Conservation (phyloP, 2,797 vertebrate species). For the Gymnodraco acuticeps region DNA sequence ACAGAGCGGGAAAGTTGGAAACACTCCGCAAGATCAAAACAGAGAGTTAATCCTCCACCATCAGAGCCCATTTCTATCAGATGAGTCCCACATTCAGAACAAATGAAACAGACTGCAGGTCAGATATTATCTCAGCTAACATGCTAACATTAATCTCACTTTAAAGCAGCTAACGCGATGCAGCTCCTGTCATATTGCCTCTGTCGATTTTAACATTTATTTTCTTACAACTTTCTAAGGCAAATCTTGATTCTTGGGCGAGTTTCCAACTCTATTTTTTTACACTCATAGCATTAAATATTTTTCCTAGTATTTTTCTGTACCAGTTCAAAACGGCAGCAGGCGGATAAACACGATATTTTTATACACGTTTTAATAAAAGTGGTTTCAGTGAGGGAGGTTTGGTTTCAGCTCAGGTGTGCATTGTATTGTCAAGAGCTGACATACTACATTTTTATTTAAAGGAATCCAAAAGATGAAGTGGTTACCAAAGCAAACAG, state of each 20-base stretch:
- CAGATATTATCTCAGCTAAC: constrained; percentile 4
- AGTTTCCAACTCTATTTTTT: constrained; percentile 24
- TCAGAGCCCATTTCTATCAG: no score
- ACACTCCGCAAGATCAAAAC: background rate
- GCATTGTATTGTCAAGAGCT: constrained; percentile 11
- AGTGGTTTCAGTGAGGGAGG: constrained; percentile 16
- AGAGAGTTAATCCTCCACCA: background rate
- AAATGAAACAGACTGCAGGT: no score
- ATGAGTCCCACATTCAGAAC: no score
- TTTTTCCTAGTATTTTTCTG: constrained; percentile 21
- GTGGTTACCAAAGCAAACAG: constrained; percentile 17
- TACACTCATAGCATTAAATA: constrained; percentile 54
- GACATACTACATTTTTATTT: background rate
- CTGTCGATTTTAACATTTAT: constrained; percentile 21
- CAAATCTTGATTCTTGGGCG: constrained; percentile 9
- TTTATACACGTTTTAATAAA: constrained; percentile 45
- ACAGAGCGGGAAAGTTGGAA: constrained; percentile 6
- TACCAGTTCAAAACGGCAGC: constrained; percentile 33
- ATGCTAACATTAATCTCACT: background rate
- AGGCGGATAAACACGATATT: constrained; percentile 14
- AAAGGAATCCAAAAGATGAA: background rate
- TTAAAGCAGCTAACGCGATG: constrained; percentile 19
- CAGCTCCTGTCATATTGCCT: constrained; percentile 26
- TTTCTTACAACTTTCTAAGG: constrained; percentile 19
- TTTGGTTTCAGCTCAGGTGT: constrained; percentile 47